A percentile compares a stretch with the other conserved stretches of the same genome.
Evolutionary conservation across 1,140 invertebrate genomes (phyloP).

Genomic region (Hirudo medicinalis): DNA sequence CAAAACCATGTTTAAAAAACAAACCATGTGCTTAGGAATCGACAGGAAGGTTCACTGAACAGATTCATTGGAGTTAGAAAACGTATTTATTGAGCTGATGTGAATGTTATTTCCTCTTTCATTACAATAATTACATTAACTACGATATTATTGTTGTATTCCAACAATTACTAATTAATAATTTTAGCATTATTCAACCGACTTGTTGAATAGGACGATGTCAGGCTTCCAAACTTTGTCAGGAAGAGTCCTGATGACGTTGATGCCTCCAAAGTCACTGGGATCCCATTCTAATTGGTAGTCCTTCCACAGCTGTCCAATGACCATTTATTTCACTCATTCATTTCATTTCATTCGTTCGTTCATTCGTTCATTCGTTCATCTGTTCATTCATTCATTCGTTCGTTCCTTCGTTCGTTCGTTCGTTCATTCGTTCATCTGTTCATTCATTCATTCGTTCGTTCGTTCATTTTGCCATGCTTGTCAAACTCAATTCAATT

Average conservation of each 20-base stretch:
- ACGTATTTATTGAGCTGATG: too few relatives aligned
- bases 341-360: too few relatives aligned
- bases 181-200: constrained; percentile 41
- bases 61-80: too few relatives aligned
- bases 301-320: constrained; percentile 73
- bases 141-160: too few relatives aligned
- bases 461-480: not conserved
- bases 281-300: constrained; percentile 96
- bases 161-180: not conserved
- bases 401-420: not conserved
- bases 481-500: not conserved
- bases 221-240: constrained; percentile 99
- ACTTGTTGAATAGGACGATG: constrained; percentile 99
- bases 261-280: constrained; percentile 91
- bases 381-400: not conserved
- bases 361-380: constrained; percentile 3
- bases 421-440: not conserved
- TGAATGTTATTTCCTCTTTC: too few relatives aligned
- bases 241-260: constrained; percentile 79
- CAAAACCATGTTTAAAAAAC: too few relatives aligned
- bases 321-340: not conserved
- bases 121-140: too few relatives aligned
- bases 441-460: not conserved
- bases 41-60: too few relatives aligned
- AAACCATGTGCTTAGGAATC: too few relatives aligned